Conservation (phyloP, 2,113 vertebrate genomes). For the Asarcornis scutulata region DNA sequence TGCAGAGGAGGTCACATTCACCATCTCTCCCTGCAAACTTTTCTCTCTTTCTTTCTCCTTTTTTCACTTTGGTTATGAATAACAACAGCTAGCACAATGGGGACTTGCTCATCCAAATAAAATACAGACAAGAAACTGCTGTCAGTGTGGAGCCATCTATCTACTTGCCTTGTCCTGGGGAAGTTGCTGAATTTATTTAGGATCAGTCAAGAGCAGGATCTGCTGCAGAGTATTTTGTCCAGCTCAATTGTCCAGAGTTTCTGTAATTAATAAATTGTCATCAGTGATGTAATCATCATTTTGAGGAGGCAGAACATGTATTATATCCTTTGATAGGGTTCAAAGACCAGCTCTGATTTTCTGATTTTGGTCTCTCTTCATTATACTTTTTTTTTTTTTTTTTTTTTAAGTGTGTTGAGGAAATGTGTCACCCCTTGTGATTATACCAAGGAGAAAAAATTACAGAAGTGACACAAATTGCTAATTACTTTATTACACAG, state of each 20-base stretch:
- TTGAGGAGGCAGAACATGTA: not conserved
- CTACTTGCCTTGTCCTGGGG: not conserved
- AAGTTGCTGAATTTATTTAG: not conserved
- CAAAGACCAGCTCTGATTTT: slow-evolving; percentile 20
- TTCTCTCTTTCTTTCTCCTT: not conserved
- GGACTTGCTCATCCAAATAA: not conserved
- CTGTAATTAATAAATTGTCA: not conserved
- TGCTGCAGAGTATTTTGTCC: not conserved
- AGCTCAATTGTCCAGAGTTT: not conserved
- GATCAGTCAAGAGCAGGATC: not conserved
- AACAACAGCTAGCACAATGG: not conserved
- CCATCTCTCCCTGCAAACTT: not conserved
- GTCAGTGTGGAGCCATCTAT: not conserved
- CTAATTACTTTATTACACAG: slow-evolving; percentile 81
- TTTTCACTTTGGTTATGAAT: not conserved
- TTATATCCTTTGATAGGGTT: slow-evolving; percentile 4
- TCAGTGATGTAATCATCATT: not conserved
- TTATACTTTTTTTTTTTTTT: not conserved
- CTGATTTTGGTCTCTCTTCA: slow-evolving; percentile 1
- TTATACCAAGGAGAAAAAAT: slow-evolving; percentile 60
- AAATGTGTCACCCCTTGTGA: slow-evolving; percentile 66
- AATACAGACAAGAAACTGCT: not conserved
- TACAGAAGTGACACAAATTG: slow-evolving; percentile 78
- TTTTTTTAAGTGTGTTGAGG: not conserved
- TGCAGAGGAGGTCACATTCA: not conserved